Base-by-base conservation (phyloP, 1,140 invertebrate genomes). In the Lasaia peninsularis region DNA sequence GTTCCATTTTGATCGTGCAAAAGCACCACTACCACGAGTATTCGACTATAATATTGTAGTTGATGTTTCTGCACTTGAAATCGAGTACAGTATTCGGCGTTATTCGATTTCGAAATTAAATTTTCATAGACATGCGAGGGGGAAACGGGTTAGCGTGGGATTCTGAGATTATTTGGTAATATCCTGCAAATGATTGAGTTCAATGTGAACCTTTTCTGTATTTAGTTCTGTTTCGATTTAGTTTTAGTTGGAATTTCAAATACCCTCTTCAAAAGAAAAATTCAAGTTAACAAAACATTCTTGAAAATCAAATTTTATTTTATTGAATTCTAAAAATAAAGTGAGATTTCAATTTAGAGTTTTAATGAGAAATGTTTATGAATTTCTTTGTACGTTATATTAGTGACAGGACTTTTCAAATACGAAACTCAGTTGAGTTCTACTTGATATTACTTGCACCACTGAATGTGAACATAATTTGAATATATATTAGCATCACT, bases 101-200 rank as follows among this genome's bases (percentile, higher is more conserved):
- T 52, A 66, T 62, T 62, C 54, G 50, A 62, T 66, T 66, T 62
- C 54, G 24, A 50, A 64, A 64, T 64, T 49, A 57, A 59, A 62
- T 60, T 53, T 54, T 62, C 49, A 49, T 49, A 57, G 60, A 52
- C 53, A 60, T 31, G 44, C 37, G 44, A 53, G 40, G 35, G 35
- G 34, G 28, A 55, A 44, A 28, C 53, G 53, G 35, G 21, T 44
- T 55, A 57, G 34, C 60, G 35, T 52, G 35, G 56, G 54, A 62
- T 62, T 66, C 60, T 62, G 53, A 54, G 54, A 52, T 59, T 60
- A 64, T 64, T 65, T 52, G 24, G 58, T 66, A 66, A 66, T 66
- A 62, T 66, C 64, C 64, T 66, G 60, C 12, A 56, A 56, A 56
- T 66, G 60, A 66, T 66, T 66, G 57, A 56, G 24, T 62, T 52